These are phyloP conservation scores for Idris sp. DNA, from an alignment of 1,140 invertebrate genomes.

Conservation along the genomic window DNA sequence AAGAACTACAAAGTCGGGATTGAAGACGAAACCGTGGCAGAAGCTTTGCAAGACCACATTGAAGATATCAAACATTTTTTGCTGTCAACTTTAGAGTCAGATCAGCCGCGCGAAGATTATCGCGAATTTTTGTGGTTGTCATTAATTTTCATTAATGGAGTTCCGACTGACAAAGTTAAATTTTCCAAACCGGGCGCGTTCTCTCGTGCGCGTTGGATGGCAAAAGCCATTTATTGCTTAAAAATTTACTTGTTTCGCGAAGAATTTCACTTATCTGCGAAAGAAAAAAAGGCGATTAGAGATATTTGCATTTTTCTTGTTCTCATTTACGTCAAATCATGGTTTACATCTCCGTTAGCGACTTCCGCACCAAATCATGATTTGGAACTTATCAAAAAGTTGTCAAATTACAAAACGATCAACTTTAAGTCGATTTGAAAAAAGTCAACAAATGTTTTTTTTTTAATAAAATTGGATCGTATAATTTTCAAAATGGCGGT, in stretches of 20 bases:
- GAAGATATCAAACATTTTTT: slow-evolving; percentile 8
- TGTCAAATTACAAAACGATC: too few species aligned
- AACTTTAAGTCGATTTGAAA: too few species aligned
- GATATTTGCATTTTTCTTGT: slow-evolving; percentile 39
- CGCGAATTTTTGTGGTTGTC: slow-evolving; percentile 58
- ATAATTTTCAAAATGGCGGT: too few species aligned
- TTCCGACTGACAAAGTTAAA: slow-evolving; percentile 59
- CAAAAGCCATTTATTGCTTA: slow-evolving; percentile 69
- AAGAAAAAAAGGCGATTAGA: slow-evolving; percentile 36
- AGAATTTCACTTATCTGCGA: slow-evolving; percentile 49
- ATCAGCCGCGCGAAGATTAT: slow-evolving; percentile 55
- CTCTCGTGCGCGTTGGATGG: slow-evolving; percentile 69
- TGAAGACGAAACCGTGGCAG: background rate
- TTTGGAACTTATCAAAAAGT: too few species aligned
- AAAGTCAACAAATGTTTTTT: too few species aligned
- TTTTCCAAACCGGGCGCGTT: slow-evolving; percentile 61
- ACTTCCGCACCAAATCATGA: too few species aligned
- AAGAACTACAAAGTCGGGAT: slow-evolving; percentile 11
- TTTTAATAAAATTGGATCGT: too few species aligned
- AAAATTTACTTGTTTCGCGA: slow-evolving; percentile 66
- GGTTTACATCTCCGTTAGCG: too few species aligned
- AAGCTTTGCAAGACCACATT: background rate
- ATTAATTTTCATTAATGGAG: slow-evolving; percentile 55
- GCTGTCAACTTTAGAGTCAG: background rate
- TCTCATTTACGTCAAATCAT: background rate